Evolutionary conservation across 2,113 vertebrate species (phyloP), one percentile per base, ranked within the genome.

Genomic region (Vulpes ferrilata): DNA sequence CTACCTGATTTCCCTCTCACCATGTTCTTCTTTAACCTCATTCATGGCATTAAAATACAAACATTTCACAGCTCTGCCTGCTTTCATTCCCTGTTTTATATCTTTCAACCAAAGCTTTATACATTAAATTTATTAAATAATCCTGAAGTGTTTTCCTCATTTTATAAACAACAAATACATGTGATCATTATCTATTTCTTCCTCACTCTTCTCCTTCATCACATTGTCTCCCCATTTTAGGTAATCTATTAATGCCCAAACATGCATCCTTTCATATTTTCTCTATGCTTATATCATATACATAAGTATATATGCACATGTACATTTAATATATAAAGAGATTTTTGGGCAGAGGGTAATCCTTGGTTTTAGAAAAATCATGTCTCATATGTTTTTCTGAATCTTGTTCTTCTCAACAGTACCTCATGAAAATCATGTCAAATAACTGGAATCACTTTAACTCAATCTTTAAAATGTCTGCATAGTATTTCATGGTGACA

Each of bases 101-200:
- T 55, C n/a, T 86, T 80, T 51, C 48, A 73, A 55, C 9, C 53
- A 62, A 93, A 12, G 20, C 53, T 62, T 90, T n/a, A 71, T 22
- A 67, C 1, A n/a, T 53, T 59, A 67, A 74, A 80, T 86, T 90
- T 86, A 51, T 90, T 93, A 79, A 83, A 69, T 55, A 69, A 93
- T 53, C 2, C 35, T 67, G 25, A 90, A 86, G 30, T 8, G 25
- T 64, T 57, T 84, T 3, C 20, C 11, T n/a, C 55, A 85, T 76
- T 81, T 97, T 69, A 76, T 51, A 93, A 86, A 53, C 25, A 84
- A 69, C 32, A n/a, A 57, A 55, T 93, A 48, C 62, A 71, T 79
- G 43, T 71, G 32, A 69, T 85, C 6, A 83, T 93, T 89, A 53
- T 78, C 76, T 60, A 78, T 85, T 90, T 16, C 19, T 80, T 89